A percentile compares a stretch with the other conserved stretches of the same genome.
phyloP scores from a whole-genome alignment of 2,797 vertebrate genomes.

The Bradypodion ventrale region DNA sequence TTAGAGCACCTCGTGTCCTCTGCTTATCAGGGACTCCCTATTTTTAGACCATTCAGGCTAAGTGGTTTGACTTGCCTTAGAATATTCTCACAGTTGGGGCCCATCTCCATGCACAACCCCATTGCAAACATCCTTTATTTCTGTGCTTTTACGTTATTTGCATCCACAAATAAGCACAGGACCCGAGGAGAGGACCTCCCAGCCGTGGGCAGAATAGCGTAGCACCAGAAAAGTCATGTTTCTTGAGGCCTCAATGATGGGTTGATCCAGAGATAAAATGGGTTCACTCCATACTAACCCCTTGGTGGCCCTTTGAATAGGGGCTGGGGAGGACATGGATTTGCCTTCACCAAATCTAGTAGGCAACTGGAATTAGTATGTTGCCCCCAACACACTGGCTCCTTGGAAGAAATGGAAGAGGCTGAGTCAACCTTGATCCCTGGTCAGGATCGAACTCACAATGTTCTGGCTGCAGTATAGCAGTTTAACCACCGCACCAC shows the following conservation, averaged over 20 bases:
- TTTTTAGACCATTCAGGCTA: background rate
- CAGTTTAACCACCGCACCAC: no score
- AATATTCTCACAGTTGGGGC: no score
- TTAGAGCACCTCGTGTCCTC: accelerated
- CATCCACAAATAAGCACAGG: background rate
- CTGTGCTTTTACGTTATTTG: background rate
- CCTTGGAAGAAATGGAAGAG: no score
- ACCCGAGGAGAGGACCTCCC: no score
- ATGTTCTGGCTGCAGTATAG: no score
- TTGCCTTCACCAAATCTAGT: background rate
- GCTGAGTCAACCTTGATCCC: no score
- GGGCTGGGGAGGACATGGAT: no score
- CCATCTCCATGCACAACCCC: background rate
- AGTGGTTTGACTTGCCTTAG: background rate
- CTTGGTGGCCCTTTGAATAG: background rate
- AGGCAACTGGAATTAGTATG: no score
- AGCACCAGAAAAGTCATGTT: background rate
- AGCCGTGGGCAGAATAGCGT: no score
- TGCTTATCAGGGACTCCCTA: background rate
- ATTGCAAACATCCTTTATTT: no score
- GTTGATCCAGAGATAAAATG: background rate
- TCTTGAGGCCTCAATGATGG: background rate
- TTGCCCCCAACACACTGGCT: no score
- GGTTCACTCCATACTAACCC: accelerated
- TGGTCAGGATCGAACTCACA: no score